Conservation (phyloP, 2,888 invertebrate genomes). For the Watsonalla binaria region DNA sequence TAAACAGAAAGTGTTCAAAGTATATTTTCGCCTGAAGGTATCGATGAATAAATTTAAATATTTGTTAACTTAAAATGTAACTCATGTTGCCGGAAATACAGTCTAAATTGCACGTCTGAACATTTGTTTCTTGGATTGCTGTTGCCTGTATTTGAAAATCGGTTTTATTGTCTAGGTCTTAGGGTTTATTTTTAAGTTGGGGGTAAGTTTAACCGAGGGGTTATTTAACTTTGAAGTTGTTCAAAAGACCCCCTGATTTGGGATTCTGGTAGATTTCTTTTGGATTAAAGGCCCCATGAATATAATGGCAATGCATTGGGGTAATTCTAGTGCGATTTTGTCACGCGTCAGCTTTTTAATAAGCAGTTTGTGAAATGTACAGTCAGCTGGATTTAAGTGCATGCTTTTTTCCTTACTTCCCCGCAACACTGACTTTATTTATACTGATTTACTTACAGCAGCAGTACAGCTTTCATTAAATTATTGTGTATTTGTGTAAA, state of each 20-base stretch:
- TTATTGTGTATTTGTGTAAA: no score
- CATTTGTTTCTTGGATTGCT: slow-evolving; percentile 66
- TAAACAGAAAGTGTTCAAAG: slow-evolving; percentile 29
- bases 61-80: slow-evolving; percentile 79
- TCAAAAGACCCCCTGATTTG: slow-evolving; percentile 73
- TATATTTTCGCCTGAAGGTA: slow-evolving; percentile 38
- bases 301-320: slow-evolving; percentile 74
- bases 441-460: no score
- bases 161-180: slow-evolving; percentile 32
- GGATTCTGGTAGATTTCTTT: slow-evolving; percentile 77
- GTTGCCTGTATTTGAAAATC: slow-evolving; percentile 27
- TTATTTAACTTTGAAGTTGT: slow-evolving; percentile 77
- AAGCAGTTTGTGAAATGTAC: slow-evolving; percentile 23
- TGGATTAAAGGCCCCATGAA: slow-evolving; percentile 75
- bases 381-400: slow-evolving; percentile 9
- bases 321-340: slow-evolving; percentile 56
- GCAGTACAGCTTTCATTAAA: no score
- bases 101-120: slow-evolving; percentile 73
- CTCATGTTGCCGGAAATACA: slow-evolving; percentile 77
- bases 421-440: no score
- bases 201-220: slow-evolving; percentile 46
- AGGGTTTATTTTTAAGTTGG: slow-evolving; percentile 33
- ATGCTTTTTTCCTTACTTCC: slow-evolving; percentile 2
- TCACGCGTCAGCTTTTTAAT: slow-evolving; percentile 54
- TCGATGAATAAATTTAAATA: slow-evolving; percentile 73